A percentile compares a stretch with the other conserved stretches of the same genome.
These are phyloP conservation scores for Percopsis omiscomaycus DNA, from an alignment of 2,797 vertebrate genomes.

Conservation along the genomic window DNA sequence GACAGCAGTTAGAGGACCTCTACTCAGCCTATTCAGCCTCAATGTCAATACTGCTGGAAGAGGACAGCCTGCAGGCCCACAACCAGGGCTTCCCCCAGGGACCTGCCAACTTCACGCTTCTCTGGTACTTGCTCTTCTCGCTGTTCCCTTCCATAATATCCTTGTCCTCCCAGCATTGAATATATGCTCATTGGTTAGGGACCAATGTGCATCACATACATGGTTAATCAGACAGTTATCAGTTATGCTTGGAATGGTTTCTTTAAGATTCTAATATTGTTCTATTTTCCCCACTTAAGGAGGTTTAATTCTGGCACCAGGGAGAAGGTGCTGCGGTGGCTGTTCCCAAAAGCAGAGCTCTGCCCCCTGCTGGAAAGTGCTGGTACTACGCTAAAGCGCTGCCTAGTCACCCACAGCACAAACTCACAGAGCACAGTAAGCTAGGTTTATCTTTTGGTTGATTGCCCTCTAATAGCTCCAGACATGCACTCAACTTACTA, in stretches of 20 bases:
- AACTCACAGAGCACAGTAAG: slow-evolving; percentile 73
- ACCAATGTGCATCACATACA: too few relatives aligned
- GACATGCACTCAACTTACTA: too few relatives aligned
- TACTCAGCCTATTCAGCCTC: slow-evolving; percentile 70
- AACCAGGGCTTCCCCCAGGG: slow-evolving; percentile 64
- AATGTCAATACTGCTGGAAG: slow-evolving; percentile 72
- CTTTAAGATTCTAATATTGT: not conserved
- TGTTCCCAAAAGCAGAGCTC: slow-evolving; percentile 76
- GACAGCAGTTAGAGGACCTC: slow-evolving; percentile 78
- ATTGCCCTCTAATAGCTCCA: not conserved
- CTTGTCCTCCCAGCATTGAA: not conserved
- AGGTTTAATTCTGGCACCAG: slow-evolving; percentile 69
- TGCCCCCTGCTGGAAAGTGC: slow-evolving; percentile 77
- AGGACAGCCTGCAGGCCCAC: slow-evolving; percentile 45
- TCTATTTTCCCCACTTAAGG: slow-evolving; percentile 52
- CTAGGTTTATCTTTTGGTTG: not conserved
- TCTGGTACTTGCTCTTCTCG: slow-evolving; percentile 63
- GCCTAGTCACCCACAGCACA: slow-evolving; percentile 73
- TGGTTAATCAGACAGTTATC: not conserved
- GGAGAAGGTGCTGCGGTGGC: slow-evolving; percentile 76
- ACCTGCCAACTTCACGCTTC: slow-evolving; percentile 79
- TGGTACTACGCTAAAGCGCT: slow-evolving; percentile 75
- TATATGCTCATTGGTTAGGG: too few relatives aligned
- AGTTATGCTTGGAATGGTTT: not conserved
- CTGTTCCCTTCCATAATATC: not conserved